Evolutionary conservation across 1,140 invertebrate species (phyloP), one percentile per base, ranked within the genome.

Genomic region (Augochlora pura): DNA sequence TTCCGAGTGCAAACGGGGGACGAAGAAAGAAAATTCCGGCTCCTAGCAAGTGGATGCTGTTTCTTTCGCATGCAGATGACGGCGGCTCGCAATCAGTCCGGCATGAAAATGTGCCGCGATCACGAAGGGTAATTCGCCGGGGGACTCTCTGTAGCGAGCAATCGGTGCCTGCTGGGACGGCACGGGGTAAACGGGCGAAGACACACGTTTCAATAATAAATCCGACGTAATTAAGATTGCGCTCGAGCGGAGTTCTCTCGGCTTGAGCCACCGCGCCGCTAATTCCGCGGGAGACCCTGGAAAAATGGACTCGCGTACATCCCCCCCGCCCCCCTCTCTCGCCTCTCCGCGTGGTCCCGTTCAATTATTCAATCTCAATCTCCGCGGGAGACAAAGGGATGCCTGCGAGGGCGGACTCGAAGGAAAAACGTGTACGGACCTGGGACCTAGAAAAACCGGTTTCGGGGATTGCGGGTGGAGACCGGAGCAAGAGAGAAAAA

Each of bases 351-450:
- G 10, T 10, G 42, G 0, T 46, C 10, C 42, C 42, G 21, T 39
- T 71, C 23, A 71, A 77, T 77, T 71, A 54, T 71, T 71, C 68
- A 71, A 77, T 71, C 68, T n/a, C 23, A 63, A 77, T 77, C 32
- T 23, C 49, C 10, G 42, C 32, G 12, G 1, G 46, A 42, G 46
- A 71, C 32, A 38, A 70, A 60, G 4, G 2, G n/a, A 14, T 38
- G 12, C 2, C n/a, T 18, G 7, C 27, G 49, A 9, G 12, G n/a
- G 42, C 1, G 12, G 60, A 49, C 49, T 71, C 21, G 23, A 18
- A 9, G 5, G 0, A 38, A 14, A 23, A 63, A 42, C 14, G 8
- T 12, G 1, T 14, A 4, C n/a, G 42, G 74, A 69, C 59, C 23
- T 66, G 42, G 6, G 16, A 57, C 39, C 23, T 46, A 27, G 52